phyloP scores from a whole-genome alignment of 1,140 invertebrate genomes.

The Branchinecta lindahli region DNA sequence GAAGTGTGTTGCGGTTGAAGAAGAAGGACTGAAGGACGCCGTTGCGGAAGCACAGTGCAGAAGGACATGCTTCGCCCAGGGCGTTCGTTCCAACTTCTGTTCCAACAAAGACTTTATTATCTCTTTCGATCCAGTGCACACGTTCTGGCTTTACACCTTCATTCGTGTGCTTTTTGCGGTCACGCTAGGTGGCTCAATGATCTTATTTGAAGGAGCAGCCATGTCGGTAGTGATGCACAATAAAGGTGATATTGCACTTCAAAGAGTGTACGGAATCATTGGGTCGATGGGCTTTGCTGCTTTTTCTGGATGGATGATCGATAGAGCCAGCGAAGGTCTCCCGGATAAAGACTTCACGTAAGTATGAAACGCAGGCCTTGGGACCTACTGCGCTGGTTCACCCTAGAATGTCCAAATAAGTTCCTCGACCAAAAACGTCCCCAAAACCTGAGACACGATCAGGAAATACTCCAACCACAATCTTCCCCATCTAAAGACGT shows the following conservation, averaged over 20 bases:
- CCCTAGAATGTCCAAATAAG: no score
- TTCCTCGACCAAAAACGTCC: no score
- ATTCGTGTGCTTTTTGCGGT: constrained; percentile 51
- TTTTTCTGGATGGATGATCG: constrained; percentile 54
- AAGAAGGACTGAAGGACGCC: not conserved
- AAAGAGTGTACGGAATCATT: constrained; percentile 57
- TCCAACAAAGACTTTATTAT: constrained; percentile 19
- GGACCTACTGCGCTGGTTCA: no score
- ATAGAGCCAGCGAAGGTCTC: constrained; percentile 41
- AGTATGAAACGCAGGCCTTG: constrained; percentile 11
- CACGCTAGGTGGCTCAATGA: constrained; percentile 50
- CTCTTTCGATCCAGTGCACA: constrained; percentile 45
- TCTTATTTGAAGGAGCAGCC: constrained; percentile 67
- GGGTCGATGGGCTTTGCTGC: constrained; percentile 64
- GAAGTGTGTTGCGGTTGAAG: not conserved
- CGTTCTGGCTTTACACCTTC: constrained; percentile 58
- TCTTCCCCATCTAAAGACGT: no score
- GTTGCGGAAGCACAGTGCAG: constrained; percentile 11
- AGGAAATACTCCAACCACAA: no score
- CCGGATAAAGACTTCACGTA: constrained; percentile 55
- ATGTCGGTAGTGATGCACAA: constrained; percentile 58
- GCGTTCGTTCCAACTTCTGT: constrained; percentile 14
- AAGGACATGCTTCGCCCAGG: constrained; percentile 7
- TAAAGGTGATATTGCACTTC: constrained; percentile 59
- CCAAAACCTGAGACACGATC: no score